These are phyloP conservation scores for Volucella bombylans DNA, from an alignment of 2,888 invertebrate species.

Conservation along the genomic window DNA sequence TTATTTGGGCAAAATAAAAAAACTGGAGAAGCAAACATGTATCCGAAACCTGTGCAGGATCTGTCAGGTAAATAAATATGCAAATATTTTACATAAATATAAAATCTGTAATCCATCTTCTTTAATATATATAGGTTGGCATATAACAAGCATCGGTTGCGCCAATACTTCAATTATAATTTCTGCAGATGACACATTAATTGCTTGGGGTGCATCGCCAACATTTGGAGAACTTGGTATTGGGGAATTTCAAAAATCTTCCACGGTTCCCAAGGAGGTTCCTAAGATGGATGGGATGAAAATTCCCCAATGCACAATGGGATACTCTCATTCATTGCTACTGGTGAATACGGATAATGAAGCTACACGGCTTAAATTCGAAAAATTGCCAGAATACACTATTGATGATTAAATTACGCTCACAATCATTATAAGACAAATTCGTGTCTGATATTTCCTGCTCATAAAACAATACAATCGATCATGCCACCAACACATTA, in stretches of 20 bases:
- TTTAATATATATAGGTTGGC: constrained; percentile 88
- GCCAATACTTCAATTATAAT: constrained; percentile 92
- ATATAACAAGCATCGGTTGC: constrained; percentile 91
- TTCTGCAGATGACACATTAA: constrained; percentile 94
- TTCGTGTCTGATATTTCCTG: constrained; percentile 31
- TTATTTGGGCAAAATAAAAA: constrained; percentile 96
- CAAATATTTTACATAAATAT: background rate
- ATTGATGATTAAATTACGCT: constrained; percentile 80
- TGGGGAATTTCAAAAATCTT: constrained; percentile 94
- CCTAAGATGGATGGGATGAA: constrained; percentile 89
- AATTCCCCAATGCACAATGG: constrained; percentile 91
- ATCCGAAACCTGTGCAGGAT: constrained; percentile 96
- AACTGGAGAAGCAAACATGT: constrained; percentile 97
- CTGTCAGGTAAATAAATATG: constrained; percentile 85
- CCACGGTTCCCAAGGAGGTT: constrained; percentile 94
- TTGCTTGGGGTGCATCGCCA: constrained; percentile 97
- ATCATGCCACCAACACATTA: constrained; percentile 27
- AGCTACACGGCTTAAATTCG: constrained; percentile 84
- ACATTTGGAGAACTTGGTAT: constrained; percentile 96
- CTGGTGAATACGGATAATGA: constrained; percentile 84
- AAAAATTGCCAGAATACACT: constrained; percentile 83
- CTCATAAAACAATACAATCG: constrained; percentile 27
- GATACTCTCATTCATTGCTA: constrained; percentile 91
- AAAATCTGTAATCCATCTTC: background rate
- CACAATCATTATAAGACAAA: constrained; percentile 30